A percentile compares a stretch with the other conserved stretches of the same genome.
phyloP scores from a whole-genome alignment of 2,888 invertebrate species.

The Eudasyphora cyanicolor region DNA sequence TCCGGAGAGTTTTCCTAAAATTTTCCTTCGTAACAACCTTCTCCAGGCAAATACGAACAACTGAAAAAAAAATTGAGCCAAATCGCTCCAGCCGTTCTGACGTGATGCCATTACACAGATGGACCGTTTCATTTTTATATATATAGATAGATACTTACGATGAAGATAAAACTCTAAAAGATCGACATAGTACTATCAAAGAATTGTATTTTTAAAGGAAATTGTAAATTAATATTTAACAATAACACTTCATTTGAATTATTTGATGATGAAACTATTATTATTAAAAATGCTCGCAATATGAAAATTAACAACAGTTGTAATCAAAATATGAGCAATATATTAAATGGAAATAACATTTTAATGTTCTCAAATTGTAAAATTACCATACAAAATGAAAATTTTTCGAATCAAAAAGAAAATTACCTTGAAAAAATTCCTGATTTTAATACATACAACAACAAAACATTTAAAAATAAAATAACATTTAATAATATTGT shows the following conservation, averaged over 20 bases:
- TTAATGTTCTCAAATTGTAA: too few relatives aligned
- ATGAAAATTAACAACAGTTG: background rate
- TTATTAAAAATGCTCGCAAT: background rate
- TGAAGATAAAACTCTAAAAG: background rate
- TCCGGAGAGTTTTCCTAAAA: too few relatives aligned
- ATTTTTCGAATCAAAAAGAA: background rate
- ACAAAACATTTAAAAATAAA: background rate
- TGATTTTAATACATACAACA: background rate
- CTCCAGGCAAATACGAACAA: too few relatives aligned
- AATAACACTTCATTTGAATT: background rate
- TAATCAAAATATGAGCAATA: background rate
- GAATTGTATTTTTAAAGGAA: conserved; percentile 7
- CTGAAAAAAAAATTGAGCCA: too few relatives aligned
- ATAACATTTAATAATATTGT: background rate
- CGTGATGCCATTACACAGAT: too few relatives aligned
- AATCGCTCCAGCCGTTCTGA: too few relatives aligned
- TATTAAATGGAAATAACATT: too few relatives aligned
- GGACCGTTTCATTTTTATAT: too few relatives aligned
- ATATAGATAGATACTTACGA: too few relatives aligned
- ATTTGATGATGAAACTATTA: background rate
- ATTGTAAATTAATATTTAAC: background rate
- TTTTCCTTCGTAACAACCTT: too few relatives aligned
- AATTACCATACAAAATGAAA: background rate
- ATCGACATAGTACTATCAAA: background rate
- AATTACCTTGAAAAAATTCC: background rate